These are phyloP conservation scores for Arrhopalites spinosus DNA, from an alignment of 2,888 invertebrate species.

Conservation along the genomic window DNA sequence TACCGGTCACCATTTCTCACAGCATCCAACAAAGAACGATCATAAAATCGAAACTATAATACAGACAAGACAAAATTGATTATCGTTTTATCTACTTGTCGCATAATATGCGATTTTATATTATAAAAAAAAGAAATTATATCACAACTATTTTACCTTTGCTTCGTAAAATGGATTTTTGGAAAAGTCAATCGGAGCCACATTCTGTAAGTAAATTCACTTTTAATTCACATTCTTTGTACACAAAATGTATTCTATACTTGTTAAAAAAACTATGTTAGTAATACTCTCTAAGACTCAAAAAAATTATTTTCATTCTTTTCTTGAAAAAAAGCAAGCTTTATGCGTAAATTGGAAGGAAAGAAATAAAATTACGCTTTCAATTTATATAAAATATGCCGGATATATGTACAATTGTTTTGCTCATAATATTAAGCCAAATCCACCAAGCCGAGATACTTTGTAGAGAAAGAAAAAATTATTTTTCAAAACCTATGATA, in stretches of 20 bases:
- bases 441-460: too few species aligned
- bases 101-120: neutral
- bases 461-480: too few species aligned
- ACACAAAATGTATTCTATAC: neutral
- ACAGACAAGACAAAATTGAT: neutral
- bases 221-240: neutral
- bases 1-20: slow-evolving; percentile 75
- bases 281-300: neutral
- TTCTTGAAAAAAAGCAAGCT: neutral
- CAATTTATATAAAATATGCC: too few species aligned
- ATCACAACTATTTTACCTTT: slow-evolving; percentile 59
- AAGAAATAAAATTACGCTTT: too few species aligned
- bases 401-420: too few species aligned
- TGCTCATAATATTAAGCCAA: too few species aligned
- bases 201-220: slow-evolving; percentile 65
- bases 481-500: too few species aligned
- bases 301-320: neutral
- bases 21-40: slow-evolving; percentile 80
- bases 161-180: slow-evolving; percentile 89
- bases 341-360: too few species aligned
- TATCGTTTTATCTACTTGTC: neutral
- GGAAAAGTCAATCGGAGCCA: slow-evolving; percentile 89
- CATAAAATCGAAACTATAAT: slow-evolving; percentile 85
- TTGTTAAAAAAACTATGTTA: neutral
- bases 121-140: neutral